These are phyloP conservation scores for Chlorospingus flavigularis DNA, from an alignment of 2,797 vertebrate genomes.

Conservation along the genomic window DNA sequence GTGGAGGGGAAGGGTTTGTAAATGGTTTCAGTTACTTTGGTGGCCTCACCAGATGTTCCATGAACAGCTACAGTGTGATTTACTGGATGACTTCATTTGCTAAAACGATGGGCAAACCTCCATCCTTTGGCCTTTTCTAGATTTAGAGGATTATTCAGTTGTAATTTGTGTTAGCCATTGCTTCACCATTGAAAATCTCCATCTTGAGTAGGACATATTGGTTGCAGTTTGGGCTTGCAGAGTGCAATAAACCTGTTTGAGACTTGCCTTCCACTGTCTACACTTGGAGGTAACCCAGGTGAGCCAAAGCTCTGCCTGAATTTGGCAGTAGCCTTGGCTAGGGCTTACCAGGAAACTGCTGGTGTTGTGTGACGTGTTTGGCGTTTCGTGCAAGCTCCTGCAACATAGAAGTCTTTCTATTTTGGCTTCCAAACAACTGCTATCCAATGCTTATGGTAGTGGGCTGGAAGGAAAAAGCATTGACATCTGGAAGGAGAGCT, in stretches of 20 bases:
- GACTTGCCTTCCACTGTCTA: not conserved
- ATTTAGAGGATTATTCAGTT: not conserved
- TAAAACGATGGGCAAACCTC: not conserved
- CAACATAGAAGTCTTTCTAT: rapidly evolving
- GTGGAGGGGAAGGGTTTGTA: not conserved
- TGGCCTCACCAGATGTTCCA: not conserved
- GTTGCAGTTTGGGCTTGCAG: not conserved
- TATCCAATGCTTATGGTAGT: not conserved
- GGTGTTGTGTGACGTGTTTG: not conserved
- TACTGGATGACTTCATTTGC: not conserved
- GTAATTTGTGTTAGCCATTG: not conserved
- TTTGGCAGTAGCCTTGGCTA: not conserved
- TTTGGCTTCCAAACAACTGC: not conserved
- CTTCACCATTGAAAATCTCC: not conserved
- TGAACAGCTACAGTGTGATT: not conserved
- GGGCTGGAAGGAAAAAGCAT: not conserved
- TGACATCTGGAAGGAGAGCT: not conserved
- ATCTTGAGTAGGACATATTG: not conserved
- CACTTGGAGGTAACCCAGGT: not conserved
- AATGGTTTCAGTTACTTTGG: not conserved
- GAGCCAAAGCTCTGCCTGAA: not conserved
- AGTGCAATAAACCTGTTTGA: not conserved
- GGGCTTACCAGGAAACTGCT: not conserved
- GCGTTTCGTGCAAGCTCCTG: rapidly evolving
- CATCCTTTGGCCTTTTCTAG: not conserved